Evolutionary conservation across 1,140 invertebrate genomes (phyloP).

Genomic region (Microvelia longipes): DNA sequence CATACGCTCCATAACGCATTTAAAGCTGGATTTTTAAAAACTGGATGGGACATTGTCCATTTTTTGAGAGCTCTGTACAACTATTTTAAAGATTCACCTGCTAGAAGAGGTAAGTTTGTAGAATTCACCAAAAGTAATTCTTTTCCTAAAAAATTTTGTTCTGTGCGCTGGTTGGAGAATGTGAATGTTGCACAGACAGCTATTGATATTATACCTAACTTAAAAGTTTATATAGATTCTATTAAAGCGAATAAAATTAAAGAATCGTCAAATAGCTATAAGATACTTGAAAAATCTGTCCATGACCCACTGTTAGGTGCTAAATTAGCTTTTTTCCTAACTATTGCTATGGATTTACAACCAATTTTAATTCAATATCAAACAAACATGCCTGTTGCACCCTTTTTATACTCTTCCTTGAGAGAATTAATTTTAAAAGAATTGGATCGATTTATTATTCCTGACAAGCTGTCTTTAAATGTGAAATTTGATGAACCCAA

Average conservation of each 20-base stretch:
- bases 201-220: conserved; percentile 13
- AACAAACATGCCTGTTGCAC: conserved; percentile 12
- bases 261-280: conserved; percentile 1
- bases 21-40: conserved; percentile 18
- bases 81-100: conserved; percentile 19
- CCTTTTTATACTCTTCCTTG: conserved; percentile 10
- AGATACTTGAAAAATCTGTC: conserved; percentile 7
- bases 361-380: conserved; percentile 19
- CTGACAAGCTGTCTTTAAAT: not conserved
- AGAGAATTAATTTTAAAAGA: not conserved
- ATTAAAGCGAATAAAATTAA: not conserved
- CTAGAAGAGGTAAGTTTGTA: conserved; percentile 15
- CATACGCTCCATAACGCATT: conserved; percentile 21
- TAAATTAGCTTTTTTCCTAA: conserved; percentile 22
- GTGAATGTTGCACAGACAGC: conserved; percentile 19
- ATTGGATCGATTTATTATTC: not conserved
- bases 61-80: conserved; percentile 18
- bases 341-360: conserved; percentile 15
- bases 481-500: not conserved
- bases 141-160: conserved; percentile 22
- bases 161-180: conserved; percentile 21
- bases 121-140: conserved; percentile 12
- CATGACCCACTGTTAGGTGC: conserved; percentile 18
- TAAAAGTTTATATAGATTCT: not conserved
- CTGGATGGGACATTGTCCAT: conserved; percentile 16